A percentile compares a stretch with the other conserved stretches of the same genome.
Evolutionary conservation across 2,113 vertebrate species (phyloP).

Genomic region (Acanthisitta chloris): DNA sequence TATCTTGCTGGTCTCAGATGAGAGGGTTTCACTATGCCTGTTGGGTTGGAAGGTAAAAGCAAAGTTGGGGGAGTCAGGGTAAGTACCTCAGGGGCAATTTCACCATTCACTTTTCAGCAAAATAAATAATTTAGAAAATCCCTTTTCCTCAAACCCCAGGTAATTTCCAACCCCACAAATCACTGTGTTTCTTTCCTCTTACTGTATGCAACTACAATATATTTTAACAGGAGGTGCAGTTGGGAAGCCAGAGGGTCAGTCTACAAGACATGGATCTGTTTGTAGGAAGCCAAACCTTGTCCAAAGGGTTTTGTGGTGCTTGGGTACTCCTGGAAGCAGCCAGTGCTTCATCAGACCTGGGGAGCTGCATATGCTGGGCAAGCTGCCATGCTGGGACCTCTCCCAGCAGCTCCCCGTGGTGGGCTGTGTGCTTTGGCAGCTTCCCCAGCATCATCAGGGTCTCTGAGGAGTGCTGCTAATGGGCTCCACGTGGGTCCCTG

Average conservation of each 20-base stretch:
- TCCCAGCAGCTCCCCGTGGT: fast-evolving
- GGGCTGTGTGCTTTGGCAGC: neutral
- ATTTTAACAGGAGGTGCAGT: neutral
- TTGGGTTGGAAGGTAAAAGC: neutral
- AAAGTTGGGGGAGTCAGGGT: neutral
- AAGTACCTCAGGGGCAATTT: neutral
- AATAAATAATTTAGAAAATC: neutral
- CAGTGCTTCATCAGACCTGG: fast-evolving
- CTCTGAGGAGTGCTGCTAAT: fast-evolving
- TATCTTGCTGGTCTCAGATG: neutral
- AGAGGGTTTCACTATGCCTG: neutral
- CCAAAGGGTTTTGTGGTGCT: neutral
- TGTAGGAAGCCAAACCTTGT: neutral
- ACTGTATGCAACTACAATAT: neutral
- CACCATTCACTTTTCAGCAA: neutral
- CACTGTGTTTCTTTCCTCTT: neutral
- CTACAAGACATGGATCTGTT: neutral
- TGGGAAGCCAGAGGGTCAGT: neutral
- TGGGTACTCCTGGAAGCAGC: fast-evolving
- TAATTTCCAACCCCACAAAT: neutral
- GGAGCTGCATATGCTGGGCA: fast-evolving
- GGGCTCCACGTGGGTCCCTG: neutral
- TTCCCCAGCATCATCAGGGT: neutral
- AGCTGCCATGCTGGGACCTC: fast-evolving
- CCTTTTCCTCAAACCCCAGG: fast-evolving